Evolutionary conservation across 2,797 vertebrate species (phyloP).

Genomic region (Myiotriccus ornatus): DNA sequence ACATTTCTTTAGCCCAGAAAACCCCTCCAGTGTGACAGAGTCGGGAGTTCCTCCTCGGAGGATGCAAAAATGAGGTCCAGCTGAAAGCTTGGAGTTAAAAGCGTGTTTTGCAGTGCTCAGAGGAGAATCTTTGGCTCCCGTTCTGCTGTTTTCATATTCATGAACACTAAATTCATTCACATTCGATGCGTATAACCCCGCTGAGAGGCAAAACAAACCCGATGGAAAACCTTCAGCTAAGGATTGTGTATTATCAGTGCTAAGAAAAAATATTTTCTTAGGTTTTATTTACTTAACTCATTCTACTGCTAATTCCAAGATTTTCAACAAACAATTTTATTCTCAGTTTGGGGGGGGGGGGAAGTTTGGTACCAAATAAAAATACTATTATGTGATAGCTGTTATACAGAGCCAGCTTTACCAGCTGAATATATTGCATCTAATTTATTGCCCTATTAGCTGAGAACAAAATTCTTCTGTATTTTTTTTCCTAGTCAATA

Average conservation of each 20-base stretch:
- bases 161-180: constrained; percentile 16
- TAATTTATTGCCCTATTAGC: constrained; percentile 64
- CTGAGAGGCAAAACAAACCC: constrained; percentile 37
- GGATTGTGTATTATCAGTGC: not conserved
- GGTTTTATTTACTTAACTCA: constrained; percentile 13
- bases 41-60: not conserved
- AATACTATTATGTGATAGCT: constrained; percentile 25
- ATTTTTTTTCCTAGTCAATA: constrained; percentile 6
- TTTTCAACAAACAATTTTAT: constrained; percentile 43
- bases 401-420: constrained; percentile 1
- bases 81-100: not conserved
- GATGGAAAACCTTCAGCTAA: not conserved
- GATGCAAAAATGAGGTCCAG: not conserved
- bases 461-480: constrained; percentile 66
- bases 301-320: not conserved
- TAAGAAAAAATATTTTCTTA: constrained; percentile 26
- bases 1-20: not conserved
- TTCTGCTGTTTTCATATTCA: constrained; percentile 26
- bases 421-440: constrained; percentile 44
- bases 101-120: not conserved
- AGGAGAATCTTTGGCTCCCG: constrained; percentile 7
- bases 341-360: not conserved
- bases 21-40: not conserved
- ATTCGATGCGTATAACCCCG: not conserved
- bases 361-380: constrained; percentile 17